These are phyloP conservation scores for Parascotia fuliginaria DNA, from an alignment of 2,888 invertebrate species.

Conservation along the genomic window DNA sequence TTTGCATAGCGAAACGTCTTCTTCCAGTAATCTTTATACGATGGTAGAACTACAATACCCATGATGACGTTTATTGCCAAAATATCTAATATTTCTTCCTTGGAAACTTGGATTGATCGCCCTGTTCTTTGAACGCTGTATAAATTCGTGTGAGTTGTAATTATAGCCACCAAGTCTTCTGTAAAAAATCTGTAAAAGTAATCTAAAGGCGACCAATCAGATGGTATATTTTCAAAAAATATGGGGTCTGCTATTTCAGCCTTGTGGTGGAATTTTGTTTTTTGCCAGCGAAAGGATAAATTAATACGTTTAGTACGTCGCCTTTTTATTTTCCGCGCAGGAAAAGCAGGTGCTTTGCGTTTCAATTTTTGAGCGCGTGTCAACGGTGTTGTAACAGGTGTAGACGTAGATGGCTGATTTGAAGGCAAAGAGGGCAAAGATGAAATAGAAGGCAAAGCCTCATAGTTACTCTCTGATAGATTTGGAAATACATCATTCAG, in stretches of 20 bases:
- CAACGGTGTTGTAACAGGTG: not conserved
- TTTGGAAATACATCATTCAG: constrained; percentile 1
- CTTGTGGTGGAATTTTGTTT: no score
- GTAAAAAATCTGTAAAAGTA: constrained; percentile 1
- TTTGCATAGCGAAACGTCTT: not conserved
- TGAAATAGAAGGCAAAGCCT: not conserved
- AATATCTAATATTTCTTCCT: not conserved
- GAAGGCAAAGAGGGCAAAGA: not conserved
- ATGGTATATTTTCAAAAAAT: not conserved
- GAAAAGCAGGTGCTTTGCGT: not conserved
- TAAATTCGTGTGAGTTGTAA: not conserved
- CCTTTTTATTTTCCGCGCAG: no score
- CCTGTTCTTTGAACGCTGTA: not conserved
- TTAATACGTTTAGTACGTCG: no score
- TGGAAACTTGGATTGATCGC: not conserved
- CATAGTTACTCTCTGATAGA: not conserved
- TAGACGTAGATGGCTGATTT: not conserved
- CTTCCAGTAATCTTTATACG: not conserved
- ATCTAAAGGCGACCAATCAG: not conserved
- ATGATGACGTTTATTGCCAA: not conserved
- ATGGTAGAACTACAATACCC: not conserved
- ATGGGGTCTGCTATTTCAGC: not conserved
- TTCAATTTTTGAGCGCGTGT: not conserved
- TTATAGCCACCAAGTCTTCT: not conserved
- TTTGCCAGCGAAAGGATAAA: no score